These are phyloP conservation scores for Rhyacichthys aspro DNA, from an alignment of 2,797 vertebrate species.

Conservation along the genomic window DNA sequence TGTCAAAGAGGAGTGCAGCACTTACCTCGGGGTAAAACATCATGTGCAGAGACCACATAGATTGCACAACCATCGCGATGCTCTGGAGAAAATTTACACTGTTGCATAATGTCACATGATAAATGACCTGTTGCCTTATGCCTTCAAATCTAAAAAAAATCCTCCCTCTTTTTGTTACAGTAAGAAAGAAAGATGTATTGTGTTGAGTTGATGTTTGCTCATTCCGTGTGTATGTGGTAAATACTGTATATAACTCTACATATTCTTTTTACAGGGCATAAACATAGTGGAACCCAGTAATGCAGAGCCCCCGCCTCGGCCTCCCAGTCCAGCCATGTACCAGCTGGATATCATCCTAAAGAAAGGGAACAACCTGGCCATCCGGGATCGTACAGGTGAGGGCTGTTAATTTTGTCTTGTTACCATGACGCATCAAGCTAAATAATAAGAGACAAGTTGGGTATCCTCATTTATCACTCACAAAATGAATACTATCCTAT, in stretches of 20 bases:
- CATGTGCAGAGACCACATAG: constrained; percentile 30
- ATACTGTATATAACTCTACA: neutral
- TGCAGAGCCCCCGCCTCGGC: constrained; percentile 78
- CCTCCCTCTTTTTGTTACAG: too few species aligned
- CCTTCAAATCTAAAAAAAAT: neutral
- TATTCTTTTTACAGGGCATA: constrained; percentile 79
- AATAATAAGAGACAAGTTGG: constrained; percentile 10
- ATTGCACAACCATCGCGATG: constrained; percentile 24
- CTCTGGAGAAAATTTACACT: neutral
- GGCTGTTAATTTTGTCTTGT: constrained; percentile 16
- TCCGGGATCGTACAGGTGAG: constrained; percentile 93
- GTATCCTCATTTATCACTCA: constrained; percentile 23
- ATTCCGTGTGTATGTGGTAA: too few species aligned
- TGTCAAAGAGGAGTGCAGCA: constrained; percentile 25
- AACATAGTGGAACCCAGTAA: constrained; percentile 84
- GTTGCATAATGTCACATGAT: neutral
- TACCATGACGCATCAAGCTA: neutral
- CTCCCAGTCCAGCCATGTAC: constrained; percentile 88
- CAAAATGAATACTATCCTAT: constrained; percentile 13
- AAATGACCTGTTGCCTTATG: too few species aligned
- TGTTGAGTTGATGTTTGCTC: too few species aligned
- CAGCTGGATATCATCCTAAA: constrained; percentile 91
- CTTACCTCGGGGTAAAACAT: constrained; percentile 39
- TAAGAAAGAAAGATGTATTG: too few species aligned
- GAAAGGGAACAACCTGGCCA: constrained; percentile 92